Base-by-base conservation (phyloP, 2,797 vertebrate species). In the Malurus leucopterus region DNA sequence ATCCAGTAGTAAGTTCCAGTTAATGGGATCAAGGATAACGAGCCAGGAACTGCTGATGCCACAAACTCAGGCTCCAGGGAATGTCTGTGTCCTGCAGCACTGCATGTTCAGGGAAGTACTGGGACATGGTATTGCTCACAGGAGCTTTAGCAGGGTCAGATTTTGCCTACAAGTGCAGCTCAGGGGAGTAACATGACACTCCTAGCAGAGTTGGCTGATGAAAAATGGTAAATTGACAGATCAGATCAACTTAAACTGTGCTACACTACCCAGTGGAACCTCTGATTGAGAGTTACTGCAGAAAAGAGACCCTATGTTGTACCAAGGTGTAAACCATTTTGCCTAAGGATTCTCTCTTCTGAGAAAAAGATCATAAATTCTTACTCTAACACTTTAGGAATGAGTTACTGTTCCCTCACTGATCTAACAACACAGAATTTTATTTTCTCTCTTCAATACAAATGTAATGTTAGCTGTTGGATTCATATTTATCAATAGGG, bases 61-160 rank as follows among this genome's bases (percentile, higher is more conserved):
- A n/a, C n/a, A 27, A 27, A 19, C 5, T 10, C 21, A 22, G n/a
- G 23, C 15, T 4, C 15, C 2, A 22, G 38, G 18, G 27, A n/a
- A 32, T 15, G 10, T 15, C 46, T 51, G 19, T 46, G 38, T 7
- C 21, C 2, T 9, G 26, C 7, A 44, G 21, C 24, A 12, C 4
- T 55, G 27, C 22, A 20, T 9, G 10, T 19, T n/a, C 5, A 2
- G 18, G 59, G 15, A 38, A 9, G n/a, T 18, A 5, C 19, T 38
- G 38, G 32, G 46, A n/a, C 21, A 13, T 4, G 22, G 8, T 11
- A 23, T 5, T 23, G 13, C 38, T 44, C 2, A 0, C 19, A 38
- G 36, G 12, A 8, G 27, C 7, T 51, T 29, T 14, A 74, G 6
- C n/a, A 51, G 38, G 10, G 46, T 32, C 46, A 51, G 19, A 20